Percentiles rank a stretch among this genome's conserved stretches.
Conservation (phyloP, 2,113 vertebrate genomes). For the Ameiurus melas region DNA sequence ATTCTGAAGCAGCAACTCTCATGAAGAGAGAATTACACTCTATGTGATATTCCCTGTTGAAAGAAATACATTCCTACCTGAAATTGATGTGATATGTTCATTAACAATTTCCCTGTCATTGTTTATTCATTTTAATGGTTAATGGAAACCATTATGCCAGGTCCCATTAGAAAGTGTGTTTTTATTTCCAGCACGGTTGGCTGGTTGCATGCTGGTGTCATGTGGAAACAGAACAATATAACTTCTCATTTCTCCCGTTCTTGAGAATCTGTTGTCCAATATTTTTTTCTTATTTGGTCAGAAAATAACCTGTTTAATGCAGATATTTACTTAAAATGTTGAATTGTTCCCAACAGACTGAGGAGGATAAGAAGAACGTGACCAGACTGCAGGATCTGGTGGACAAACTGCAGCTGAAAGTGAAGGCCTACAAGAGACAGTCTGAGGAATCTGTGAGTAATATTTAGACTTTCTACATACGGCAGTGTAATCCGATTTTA, state of each 20-base stretch:
- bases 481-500: not conserved
- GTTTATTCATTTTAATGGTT: not conserved
- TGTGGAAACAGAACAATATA: not conserved
- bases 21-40: not conserved
- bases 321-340: not conserved
- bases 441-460: constrained; percentile 75
- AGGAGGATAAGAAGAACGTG: constrained; percentile 78
- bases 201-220: not conserved
- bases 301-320: not conserved
- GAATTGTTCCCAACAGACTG: constrained; percentile 62
- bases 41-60: not conserved
- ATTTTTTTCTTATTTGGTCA: not conserved
- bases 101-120: not conserved
- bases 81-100: not conserved
- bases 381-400: constrained; percentile 77
- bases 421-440: constrained; percentile 77
- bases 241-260: not conserved
- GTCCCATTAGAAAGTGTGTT: not conserved
- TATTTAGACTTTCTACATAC: not conserved
- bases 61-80: not conserved
- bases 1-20: not conserved
- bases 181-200: not conserved
- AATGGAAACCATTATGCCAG: not conserved
- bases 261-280: not conserved
- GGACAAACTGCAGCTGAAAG: constrained; percentile 79